A percentile compares a stretch with the other conserved stretches of the same genome.
Conservation (phyloP, 1,140 invertebrate genomes). For the Odontomachus brunneus region DNA sequence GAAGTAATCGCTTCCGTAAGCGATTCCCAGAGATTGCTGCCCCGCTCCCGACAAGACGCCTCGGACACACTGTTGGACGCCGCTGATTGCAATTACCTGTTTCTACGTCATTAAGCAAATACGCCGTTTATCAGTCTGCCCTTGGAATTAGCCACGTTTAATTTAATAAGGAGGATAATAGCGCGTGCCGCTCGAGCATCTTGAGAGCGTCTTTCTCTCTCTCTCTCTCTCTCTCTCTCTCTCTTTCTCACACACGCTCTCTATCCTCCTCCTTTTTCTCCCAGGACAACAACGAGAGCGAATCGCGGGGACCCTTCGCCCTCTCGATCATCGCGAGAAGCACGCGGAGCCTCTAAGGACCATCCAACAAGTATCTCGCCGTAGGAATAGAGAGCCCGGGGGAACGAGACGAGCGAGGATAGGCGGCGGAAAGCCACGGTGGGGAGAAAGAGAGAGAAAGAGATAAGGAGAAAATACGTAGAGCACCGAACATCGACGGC, state of each 20-base stretch:
- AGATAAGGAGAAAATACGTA: slow-evolving; percentile 67
- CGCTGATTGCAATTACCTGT: slow-evolving; percentile 44
- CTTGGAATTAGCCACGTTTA: slow-evolving; percentile 51
- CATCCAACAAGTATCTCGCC: slow-evolving; percentile 38
- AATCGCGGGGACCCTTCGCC: slow-evolving; percentile 27
- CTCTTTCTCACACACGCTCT: background rate
- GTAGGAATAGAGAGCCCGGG: slow-evolving; percentile 26
- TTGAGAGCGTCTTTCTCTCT: background rate
- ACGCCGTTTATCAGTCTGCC: slow-evolving; percentile 39
- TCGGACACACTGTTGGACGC: slow-evolving; percentile 32
- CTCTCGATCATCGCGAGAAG: slow-evolving; percentile 52
- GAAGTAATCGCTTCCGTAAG: slow-evolving; percentile 35
- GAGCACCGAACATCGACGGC: slow-evolving; percentile 71
- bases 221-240: background rate
- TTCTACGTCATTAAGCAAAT: slow-evolving; percentile 56
- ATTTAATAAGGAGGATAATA: slow-evolving; percentile 63
- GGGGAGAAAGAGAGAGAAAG: slow-evolving; percentile 50
- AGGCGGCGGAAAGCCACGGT: slow-evolving; percentile 33
- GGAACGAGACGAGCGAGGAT: slow-evolving; percentile 39
- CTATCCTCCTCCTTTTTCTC: too few species aligned
- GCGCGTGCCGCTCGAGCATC: slow-evolving; percentile 8
- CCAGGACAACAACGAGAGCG: background rate
- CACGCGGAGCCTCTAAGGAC: slow-evolving; percentile 42
- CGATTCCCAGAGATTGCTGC: slow-evolving; percentile 35
- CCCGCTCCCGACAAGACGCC: slow-evolving; percentile 27